Evolutionary conservation across 2,113 vertebrate genomes (phyloP), one percentile per base, ranked within the genome.

Genomic region (Oxygymnocypris stewartii): DNA sequence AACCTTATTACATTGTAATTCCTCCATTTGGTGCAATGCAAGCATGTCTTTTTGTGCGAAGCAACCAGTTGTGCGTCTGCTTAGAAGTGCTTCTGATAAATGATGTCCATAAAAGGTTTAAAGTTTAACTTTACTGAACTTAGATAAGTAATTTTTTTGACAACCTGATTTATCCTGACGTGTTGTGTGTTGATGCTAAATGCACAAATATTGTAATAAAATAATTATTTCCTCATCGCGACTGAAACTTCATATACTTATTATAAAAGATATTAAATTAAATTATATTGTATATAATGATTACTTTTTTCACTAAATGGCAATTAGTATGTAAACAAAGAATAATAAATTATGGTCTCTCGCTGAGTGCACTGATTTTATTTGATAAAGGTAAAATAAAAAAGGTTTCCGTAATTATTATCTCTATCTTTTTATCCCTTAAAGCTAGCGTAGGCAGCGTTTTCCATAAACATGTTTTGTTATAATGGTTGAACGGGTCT

Each of bases 1-100:
- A 85, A 65, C 49, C 31, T 47, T 73, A 88, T 91, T 86, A 80
- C 89, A 88, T 83, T 90, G 88, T 88, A 89, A 92, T 89, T 67
- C 37, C 84, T 86, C 87, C 63, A 87, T 89, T 89, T 89, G 86
- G 63, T 79, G 82, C 84, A 89, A 87, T 90, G 87, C 87, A 78
- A 61, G 59, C 18, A 67, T 61, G 74, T 47, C 59, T 88, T 85
- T 74, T 89, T 88, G 87, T 84, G 31, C n/a, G 20, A 83, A 84
- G 42, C 51, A 9, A 44, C 51, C 16, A 65, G 54, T 20, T 40
- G 28, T 44, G 47, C 35, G 40, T 76, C 51, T 79, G 40, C 6
- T 6, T 65, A 71, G 83, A 44, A 82, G 80, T 51, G 10, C 2
- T 79, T 57, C 31, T 79, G 35, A 79, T n/a, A 61, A n/a, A 61